Evolutionary conservation across 2,888 invertebrate species (phyloP).

Genomic region (Microctonus aethiopoides): DNA sequence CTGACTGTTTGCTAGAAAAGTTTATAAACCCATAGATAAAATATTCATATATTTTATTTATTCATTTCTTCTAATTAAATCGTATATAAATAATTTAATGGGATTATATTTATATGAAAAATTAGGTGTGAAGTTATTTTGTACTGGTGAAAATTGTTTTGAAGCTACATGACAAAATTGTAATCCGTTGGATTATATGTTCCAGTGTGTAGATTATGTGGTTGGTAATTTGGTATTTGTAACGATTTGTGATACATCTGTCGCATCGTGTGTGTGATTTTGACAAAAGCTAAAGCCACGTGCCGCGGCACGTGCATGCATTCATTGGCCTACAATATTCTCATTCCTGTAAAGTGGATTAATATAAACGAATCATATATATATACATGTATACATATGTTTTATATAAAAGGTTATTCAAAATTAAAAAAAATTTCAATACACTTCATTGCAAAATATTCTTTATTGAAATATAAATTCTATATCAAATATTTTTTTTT

Average conservation of each 20-base stretch:
- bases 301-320: slow-evolving; percentile 56
- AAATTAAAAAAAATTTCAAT: not conserved
- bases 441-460: slow-evolving; percentile 57
- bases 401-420: not conserved
- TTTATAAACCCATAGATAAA: too few species aligned
- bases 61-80: too few species aligned
- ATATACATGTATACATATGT: not conserved
- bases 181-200: slow-evolving; percentile 60
- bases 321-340: slow-evolving; percentile 44
- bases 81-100: not conserved
- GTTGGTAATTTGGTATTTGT: slow-evolving; percentile 32
- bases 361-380: not conserved
- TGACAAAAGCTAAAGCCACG: slow-evolving; percentile 53
- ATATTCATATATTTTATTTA: too few species aligned
- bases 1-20: too few species aligned
- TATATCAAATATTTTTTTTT: slow-evolving; percentile 45
- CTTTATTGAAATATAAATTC: slow-evolving; percentile 62
- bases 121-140: not conserved
- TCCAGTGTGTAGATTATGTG: slow-evolving; percentile 33
- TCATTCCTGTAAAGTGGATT: slow-evolving; percentile 62
- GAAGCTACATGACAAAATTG: slow-evolving; percentile 50
- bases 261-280: slow-evolving; percentile 47
- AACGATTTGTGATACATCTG: slow-evolving; percentile 62
- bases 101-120: not conserved
- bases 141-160: not conserved